A percentile compares a stretch with the other conserved stretches of the same genome.
These are phyloP conservation scores for Polypterus senegalus DNA, from an alignment of 2,113 vertebrate genomes.

Conservation along the genomic window DNA sequence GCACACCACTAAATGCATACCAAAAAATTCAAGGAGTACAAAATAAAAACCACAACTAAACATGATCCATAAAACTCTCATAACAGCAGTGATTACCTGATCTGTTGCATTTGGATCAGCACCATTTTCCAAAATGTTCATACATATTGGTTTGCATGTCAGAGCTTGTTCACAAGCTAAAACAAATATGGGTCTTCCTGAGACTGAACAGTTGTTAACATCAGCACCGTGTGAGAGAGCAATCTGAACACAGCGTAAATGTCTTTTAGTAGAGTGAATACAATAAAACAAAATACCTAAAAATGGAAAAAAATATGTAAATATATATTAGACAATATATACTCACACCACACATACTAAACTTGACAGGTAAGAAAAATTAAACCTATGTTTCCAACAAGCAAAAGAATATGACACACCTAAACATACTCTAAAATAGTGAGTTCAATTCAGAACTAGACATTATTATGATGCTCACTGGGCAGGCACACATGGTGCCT, in stretches of 20 bases:
- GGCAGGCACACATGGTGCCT: no score
- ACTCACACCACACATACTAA: no score
- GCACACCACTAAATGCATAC: no score
- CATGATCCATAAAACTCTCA: no score
- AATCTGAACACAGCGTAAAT: conserved; percentile 58
- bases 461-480: no score
- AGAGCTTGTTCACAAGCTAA: conserved; percentile 65
- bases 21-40: no score
- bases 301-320: conserved; percentile 16
- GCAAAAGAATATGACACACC: no score
- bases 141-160: conserved; percentile 53
- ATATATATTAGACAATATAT: no score
- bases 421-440: no score
- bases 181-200: conserved; percentile 66
- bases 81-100: conserved; percentile 30
- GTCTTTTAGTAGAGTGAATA: conserved; percentile 62
- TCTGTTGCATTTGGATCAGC: conserved; percentile 65
- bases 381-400: no score
- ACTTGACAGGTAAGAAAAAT: no score
- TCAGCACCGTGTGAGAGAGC: conserved; percentile 64
- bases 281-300: conserved; percentile 84
- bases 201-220: conserved; percentile 57
- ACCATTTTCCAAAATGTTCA: conserved; percentile 65
- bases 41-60: background rate
- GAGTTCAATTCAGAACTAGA: no score